Evolutionary conservation across 2,113 vertebrate species (phyloP), one percentile per base, ranked within the genome.

Genomic region (Hiodon alosoides): DNA sequence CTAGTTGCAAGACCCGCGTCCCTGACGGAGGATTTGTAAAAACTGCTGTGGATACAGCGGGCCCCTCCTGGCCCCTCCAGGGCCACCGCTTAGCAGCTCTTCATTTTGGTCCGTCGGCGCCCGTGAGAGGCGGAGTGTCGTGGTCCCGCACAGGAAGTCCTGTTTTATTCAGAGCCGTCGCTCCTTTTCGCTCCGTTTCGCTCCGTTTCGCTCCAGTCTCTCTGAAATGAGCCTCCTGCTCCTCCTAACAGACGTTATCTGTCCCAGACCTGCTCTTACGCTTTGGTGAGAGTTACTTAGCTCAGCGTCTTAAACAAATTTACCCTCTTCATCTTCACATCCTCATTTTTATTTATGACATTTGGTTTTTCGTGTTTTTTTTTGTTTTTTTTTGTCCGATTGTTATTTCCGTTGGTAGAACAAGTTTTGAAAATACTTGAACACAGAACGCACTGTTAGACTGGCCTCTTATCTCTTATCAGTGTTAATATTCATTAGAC

Each of bases 201-300:
- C 31, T 46, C 14, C 60, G 31, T 59, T 65, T 65, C 17, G 48
- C 52, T 65, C 14, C 14, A 17, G 48, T 16, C 50, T 53, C 58
- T 54, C 51, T 73, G 51, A 54, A 73, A 73, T 73, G 31, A 73
- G 64, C 55, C 52, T 10, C 46, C 71, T n/a, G 71, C 31, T 66
- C 46, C 9, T 73, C 53, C 53, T 54, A 47, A 73, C 17, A 73
- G 71, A 59, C 71, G 31, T 73, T 73, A 73, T 73, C 58, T 73
- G 71, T 50, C 53, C 60, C 71, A 9, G 31, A 66, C 46, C 8
- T 3, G 64, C 8, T 46, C 31, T 17, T 5, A 7, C 71, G 10
- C 71, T 51, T 7, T 59, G 62, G 71, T 64, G 31, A 48, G 2
- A 46, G 4, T 66, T 48, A 46, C 64, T 16, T 14, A 54, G 67